phyloP scores from a whole-genome alignment of 2,797 vertebrate species.

The Euphonia xanthogaster region DNA sequence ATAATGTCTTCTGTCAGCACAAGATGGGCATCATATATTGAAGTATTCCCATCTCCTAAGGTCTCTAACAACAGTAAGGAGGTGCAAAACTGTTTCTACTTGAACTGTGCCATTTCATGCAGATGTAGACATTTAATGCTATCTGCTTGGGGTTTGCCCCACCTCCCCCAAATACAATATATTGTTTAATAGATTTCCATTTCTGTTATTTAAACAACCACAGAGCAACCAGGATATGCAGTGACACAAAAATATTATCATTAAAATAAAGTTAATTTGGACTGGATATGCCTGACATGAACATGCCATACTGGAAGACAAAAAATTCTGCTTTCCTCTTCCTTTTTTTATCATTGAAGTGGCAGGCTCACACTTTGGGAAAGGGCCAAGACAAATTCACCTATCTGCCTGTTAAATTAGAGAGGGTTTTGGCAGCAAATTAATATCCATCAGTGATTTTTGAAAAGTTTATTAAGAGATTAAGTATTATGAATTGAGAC shows the following conservation, averaged over 20 bases:
- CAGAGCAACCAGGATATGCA: not conserved
- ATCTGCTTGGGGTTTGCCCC: rapidly evolving
- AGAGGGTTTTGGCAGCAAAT: not conserved
- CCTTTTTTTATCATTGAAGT: not conserved
- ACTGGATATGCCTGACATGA: not conserved
- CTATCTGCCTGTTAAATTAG: not conserved
- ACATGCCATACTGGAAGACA: not conserved
- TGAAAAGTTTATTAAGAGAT: not conserved
- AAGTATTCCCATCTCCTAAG: not conserved
- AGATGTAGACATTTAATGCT: not conserved
- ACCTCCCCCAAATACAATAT: not conserved
- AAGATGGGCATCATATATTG: not conserved
- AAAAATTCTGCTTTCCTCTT: not conserved
- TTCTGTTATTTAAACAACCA: not conserved
- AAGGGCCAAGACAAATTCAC: not conserved
- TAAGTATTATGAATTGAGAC: not conserved
- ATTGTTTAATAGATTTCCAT: not conserved
- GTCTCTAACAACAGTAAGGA: not conserved
- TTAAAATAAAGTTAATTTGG: not conserved
- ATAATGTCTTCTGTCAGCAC: not conserved
- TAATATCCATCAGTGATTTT: not conserved
- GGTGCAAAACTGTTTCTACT: not conserved
- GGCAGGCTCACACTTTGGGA: not conserved
- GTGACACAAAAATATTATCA: not conserved
- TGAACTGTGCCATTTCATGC: not conserved